phyloP scores from a whole-genome alignment of 2,888 invertebrate genomes.

The Branchellion lobata region DNA sequence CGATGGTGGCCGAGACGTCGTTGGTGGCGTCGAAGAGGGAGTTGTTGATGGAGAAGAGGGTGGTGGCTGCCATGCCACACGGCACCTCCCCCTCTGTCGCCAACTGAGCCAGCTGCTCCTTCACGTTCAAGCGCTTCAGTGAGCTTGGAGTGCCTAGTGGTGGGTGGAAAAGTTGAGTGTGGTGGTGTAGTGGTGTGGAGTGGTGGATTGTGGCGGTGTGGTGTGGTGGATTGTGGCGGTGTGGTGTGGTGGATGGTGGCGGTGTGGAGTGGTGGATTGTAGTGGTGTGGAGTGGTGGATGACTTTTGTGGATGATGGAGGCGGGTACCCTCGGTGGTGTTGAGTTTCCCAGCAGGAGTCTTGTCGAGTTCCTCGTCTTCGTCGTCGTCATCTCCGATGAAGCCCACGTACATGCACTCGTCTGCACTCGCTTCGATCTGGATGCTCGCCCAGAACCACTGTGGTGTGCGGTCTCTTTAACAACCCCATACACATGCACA shows the following conservation, averaged over 20 bases:
- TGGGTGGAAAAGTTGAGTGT: background rate
- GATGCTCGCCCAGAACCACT: conserved; percentile 98
- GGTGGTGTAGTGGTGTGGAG: background rate
- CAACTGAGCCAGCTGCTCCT: conserved; percentile 68
- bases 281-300: background rate
- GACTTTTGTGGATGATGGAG: background rate
- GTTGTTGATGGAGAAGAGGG: conserved; percentile 79
- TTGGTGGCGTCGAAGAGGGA: conserved; percentile 85
- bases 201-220: background rate
- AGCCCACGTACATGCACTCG: conserved; percentile 77
- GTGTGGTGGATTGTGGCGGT: too few relatives aligned
- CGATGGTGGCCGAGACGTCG: conserved; percentile 52
- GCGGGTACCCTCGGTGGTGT: background rate
- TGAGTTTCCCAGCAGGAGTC: background rate
- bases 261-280: background rate
- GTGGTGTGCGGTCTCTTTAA: conserved; percentile 49
- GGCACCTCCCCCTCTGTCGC: conserved; percentile 66
- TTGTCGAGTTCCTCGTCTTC: background rate
- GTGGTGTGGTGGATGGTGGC: background rate
- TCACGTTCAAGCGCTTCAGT: conserved; percentile 65
- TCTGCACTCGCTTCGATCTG: conserved; percentile 91
- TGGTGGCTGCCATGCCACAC: conserved; percentile 71
- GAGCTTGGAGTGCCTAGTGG: background rate
- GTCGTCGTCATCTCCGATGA: conserved; percentile 4
- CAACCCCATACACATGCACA: too few relatives aligned